phyloP scores from a whole-genome alignment of 2,797 vertebrate species.

The Rhabdomys pumilio region DNA sequence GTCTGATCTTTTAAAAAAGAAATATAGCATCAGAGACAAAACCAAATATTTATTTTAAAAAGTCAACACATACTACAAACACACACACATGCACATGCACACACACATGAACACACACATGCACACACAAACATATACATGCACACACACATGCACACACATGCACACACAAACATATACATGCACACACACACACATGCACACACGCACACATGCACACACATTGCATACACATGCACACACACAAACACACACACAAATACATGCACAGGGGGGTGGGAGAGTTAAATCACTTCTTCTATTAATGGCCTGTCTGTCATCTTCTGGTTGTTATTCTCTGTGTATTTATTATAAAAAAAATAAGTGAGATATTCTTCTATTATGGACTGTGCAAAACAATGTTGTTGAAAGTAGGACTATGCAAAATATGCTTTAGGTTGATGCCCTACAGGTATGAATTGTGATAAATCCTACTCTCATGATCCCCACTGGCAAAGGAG shows the following conservation, averaged over 20 bases:
- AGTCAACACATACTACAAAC: background rate
- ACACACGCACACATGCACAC: background rate
- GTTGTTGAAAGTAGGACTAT: background rate
- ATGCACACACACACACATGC: background rate
- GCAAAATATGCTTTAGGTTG: background rate
- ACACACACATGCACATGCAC: background rate
- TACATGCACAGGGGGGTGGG: too few relatives aligned
- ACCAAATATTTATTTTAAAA: slow-evolving; percentile 41
- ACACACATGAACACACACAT: background rate
- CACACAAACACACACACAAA: too few relatives aligned
- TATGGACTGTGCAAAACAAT: background rate
- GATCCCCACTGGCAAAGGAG: background rate
- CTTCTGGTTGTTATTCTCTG: slow-evolving; percentile 27
- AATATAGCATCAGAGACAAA: slow-evolving; percentile 2
- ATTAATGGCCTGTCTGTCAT: background rate
- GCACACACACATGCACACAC: background rate
- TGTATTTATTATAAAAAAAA: background rate
- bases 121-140: background rate
- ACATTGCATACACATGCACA: too few relatives aligned
- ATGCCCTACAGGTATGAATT: slow-evolving; percentile 4
- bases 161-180: too few relatives aligned
- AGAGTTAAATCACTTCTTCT: background rate
- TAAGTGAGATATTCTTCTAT: background rate
- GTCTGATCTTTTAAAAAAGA: background rate
- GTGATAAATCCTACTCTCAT: background rate